phyloP scores from a whole-genome alignment of 2,888 invertebrate genomes.

The Flexamia atlantica region DNA sequence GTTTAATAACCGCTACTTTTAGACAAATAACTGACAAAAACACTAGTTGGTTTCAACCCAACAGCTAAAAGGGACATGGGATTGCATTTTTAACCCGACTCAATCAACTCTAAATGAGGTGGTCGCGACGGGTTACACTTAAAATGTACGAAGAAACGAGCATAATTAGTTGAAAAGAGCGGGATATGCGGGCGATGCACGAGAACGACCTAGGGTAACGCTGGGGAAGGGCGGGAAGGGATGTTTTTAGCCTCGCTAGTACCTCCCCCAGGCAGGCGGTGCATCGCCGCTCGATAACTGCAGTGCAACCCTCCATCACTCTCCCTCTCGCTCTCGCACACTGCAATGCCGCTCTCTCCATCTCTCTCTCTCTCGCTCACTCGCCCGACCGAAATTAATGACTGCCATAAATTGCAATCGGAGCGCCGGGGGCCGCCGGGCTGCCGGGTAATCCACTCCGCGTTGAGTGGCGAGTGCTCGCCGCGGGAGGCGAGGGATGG shows the following conservation, averaged over 20 bases:
- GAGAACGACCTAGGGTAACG: conserved; percentile 47
- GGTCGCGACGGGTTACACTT: neutral
- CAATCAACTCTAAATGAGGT: neutral
- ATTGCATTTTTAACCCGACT: neutral
- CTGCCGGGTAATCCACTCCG: conserved; percentile 36
- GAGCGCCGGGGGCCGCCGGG: conserved; percentile 37
- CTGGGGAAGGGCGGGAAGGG: neutral
- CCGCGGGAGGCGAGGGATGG: neutral
- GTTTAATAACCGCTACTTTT: too few species aligned
- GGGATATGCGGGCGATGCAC: conserved; percentile 6
- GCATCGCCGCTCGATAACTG: conserved; percentile 56
- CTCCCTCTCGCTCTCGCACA: conserved; percentile 70
- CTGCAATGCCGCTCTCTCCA: conserved; percentile 76
- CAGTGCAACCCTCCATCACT: conserved; percentile 47
- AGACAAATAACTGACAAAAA: too few species aligned
- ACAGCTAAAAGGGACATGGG: neutral
- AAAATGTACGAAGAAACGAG: conserved; percentile 11
- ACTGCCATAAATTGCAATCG: conserved; percentile 56
- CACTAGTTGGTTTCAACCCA: too few species aligned
- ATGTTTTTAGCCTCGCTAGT: conserved; percentile 60
- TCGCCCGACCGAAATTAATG: conserved; percentile 20
- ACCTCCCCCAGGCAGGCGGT: conserved; percentile 58
- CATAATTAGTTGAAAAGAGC: conserved; percentile 19
- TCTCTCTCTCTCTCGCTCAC: conserved; percentile 78
- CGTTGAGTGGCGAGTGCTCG: conserved; percentile 31